Evolutionary conservation across 1,140 invertebrate genomes (phyloP).

Genomic region (Philotrypesis tridentata): DNA sequence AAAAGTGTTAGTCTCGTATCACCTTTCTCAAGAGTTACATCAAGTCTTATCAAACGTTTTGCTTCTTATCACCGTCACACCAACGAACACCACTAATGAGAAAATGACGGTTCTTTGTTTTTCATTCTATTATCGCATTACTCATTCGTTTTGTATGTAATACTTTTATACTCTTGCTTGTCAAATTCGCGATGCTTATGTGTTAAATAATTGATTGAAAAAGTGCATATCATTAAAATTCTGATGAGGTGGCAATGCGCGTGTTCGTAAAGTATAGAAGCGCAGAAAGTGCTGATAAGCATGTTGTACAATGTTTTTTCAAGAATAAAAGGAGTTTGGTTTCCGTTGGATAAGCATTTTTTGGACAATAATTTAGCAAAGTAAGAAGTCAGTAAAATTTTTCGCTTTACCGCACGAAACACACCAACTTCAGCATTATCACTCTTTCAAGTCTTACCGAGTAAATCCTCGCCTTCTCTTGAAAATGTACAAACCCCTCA

Average conservation of each 20-base stretch:
- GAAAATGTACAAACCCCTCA: constrained; percentile 5
- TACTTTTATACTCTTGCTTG: constrained; percentile 10
- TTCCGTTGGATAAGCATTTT: too few relatives aligned
- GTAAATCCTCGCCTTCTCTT: not conserved
- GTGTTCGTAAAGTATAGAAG: not conserved
- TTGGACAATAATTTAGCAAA: not conserved
- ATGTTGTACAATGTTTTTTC: too few relatives aligned
- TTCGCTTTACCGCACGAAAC: not conserved
- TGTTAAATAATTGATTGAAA: not conserved
- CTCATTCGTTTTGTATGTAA: constrained; percentile 1
- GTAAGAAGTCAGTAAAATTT: not conserved
- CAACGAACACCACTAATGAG: constrained; percentile 24
- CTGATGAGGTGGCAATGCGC: not conserved
- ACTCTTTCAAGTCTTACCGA: not conserved
- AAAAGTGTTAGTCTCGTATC: constrained; percentile 24
- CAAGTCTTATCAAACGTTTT: constrained; percentile 39
- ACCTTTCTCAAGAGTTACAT: constrained; percentile 37
- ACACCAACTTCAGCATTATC: not conserved
- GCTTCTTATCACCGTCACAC: constrained; percentile 35
- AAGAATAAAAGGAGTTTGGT: too few relatives aligned
- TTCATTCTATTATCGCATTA: constrained; percentile 39
- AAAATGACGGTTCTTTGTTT: constrained; percentile 43
- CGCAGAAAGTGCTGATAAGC: not conserved
- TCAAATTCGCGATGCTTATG: constrained; percentile 3
- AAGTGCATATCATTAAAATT: not conserved